A percentile compares a stretch with the other conserved stretches of the same genome.
Conservation (phyloP, 2,113 vertebrate species). For the Plecturocebus donacophilus region DNA sequence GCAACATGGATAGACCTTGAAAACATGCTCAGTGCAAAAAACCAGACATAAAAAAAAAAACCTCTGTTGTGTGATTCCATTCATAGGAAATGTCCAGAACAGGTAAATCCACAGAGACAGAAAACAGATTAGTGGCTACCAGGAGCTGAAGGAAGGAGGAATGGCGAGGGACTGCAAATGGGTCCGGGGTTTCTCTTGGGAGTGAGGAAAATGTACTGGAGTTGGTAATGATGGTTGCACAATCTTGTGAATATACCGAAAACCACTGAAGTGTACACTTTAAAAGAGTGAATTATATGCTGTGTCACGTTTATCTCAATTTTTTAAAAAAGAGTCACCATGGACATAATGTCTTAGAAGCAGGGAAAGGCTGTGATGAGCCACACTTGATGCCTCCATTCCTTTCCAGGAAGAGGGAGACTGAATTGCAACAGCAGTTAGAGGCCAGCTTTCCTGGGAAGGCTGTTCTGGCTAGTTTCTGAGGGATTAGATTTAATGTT, state of each 20-base stretch:
- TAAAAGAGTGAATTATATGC: neutral
- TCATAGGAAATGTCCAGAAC: neutral
- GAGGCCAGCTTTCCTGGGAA: neutral
- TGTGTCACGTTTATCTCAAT: neutral
- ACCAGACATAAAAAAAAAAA: no score
- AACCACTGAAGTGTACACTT: neutral
- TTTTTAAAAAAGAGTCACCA: neutral
- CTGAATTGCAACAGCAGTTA: neutral
- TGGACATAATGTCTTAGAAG: neutral
- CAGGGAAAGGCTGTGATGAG: neutral
- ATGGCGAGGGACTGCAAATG: neutral
- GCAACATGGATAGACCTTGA: neutral
- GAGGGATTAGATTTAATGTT: neutral
- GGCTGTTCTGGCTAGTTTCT: neutral
- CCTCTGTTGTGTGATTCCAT: neutral
- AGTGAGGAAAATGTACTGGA: neutral
- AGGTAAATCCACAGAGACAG: neutral
- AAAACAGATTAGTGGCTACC: neutral
- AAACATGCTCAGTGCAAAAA: neutral
- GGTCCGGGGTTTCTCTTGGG: neutral
- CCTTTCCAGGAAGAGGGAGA: neutral
- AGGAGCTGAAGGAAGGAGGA: neutral
- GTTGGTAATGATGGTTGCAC: neutral
- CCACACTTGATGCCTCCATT: neutral
- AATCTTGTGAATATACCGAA: neutral